Evolutionary conservation across 1,140 invertebrate genomes (phyloP).

Genomic region (Octopus bimaculoides): DNA sequence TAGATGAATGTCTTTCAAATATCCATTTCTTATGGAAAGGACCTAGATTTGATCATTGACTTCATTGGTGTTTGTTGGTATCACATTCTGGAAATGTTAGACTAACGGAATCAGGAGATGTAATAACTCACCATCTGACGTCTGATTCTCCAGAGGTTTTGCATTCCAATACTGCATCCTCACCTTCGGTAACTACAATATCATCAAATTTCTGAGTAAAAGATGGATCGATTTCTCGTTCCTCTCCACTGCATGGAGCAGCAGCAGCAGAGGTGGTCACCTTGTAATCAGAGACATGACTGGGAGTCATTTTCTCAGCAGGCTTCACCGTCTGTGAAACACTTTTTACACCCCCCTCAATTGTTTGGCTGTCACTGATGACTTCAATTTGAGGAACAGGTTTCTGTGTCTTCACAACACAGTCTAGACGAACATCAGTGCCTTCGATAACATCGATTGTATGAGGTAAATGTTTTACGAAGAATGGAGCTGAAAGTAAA

Average conservation of each 20-base stretch:
- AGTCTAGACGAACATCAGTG: slow-evolving; percentile 46
- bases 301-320: slow-evolving; percentile 11
- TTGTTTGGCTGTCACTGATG: slow-evolving; percentile 27
- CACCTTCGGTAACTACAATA: slow-evolving; percentile 31
- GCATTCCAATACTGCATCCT: slow-evolving; percentile 38
- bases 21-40: not conserved
- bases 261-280: not conserved
- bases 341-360: slow-evolving; percentile 17
- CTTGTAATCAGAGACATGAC: not conserved
- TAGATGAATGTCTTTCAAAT: not conserved
- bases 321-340: slow-evolving; percentile 3
- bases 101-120: slow-evolving; percentile 6
- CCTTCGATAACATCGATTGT: slow-evolving; percentile 51
- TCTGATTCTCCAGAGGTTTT: slow-evolving; percentile 30
- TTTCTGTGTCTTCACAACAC: slow-evolving; percentile 35
- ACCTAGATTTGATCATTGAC: slow-evolving; percentile 7
- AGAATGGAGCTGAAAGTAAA: slow-evolving; percentile 47
- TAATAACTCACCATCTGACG: slow-evolving; percentile 35
- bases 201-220: slow-evolving; percentile 33
- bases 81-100: not conserved
- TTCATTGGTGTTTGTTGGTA: slow-evolving; percentile 4
- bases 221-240: slow-evolving; percentile 21
- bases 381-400: not conserved
- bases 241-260: slow-evolving; percentile 3
- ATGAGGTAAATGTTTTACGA: slow-evolving; percentile 49